Conservation (phyloP, 2,888 invertebrate species). For the Cosmorhoe ocellata region DNA sequence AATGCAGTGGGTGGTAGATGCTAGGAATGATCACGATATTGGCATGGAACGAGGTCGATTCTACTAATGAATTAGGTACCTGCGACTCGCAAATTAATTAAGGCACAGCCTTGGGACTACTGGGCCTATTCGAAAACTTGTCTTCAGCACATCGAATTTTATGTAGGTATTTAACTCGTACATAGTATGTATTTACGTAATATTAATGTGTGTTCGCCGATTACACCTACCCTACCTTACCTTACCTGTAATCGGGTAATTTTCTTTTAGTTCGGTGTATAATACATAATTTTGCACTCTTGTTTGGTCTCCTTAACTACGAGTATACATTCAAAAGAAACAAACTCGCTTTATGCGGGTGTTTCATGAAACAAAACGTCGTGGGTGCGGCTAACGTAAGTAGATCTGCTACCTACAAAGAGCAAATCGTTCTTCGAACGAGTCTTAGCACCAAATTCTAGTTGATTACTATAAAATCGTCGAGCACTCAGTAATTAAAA, state of each 20-base stretch:
- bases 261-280: too few relatives aligned
- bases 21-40: constrained; percentile 37
- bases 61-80: constrained; percentile 62
- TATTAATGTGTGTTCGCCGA: too few relatives aligned
- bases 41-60: constrained; percentile 42
- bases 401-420: too few relatives aligned
- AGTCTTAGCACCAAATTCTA: constrained; percentile 32
- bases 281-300: too few relatives aligned
- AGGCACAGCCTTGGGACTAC: constrained; percentile 13
- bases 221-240: too few relatives aligned
- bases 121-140: constrained; percentile 12
- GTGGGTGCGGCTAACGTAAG: too few relatives aligned
- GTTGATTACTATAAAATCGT: constrained; percentile 40
- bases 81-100: constrained; percentile 60
- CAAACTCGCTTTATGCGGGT: too few relatives aligned
- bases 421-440: constrained; percentile 11
- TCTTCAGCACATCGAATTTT: neutral
- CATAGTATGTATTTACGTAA: too few relatives aligned
- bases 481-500: constrained; percentile 35
- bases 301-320: too few relatives aligned
- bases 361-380: too few relatives aligned
- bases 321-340: too few relatives aligned
- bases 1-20: constrained; percentile 41
- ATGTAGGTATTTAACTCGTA: neutral
- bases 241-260: too few relatives aligned